phyloP scores from a whole-genome alignment of 2,797 vertebrate genomes.

The Gambelia wislizenii region DNA sequence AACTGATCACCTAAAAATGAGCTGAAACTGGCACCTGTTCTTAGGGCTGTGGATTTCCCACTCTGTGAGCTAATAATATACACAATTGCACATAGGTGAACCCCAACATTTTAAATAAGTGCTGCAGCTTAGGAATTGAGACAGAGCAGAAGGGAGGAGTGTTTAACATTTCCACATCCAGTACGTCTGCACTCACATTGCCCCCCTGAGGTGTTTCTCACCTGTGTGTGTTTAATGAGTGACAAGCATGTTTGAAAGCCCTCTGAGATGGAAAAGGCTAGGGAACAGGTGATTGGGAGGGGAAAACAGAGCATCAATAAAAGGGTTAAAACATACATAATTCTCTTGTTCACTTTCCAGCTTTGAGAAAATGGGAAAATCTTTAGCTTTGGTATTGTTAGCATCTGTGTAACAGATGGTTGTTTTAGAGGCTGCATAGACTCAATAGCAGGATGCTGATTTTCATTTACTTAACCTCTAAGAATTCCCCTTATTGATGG shows the following conservation, averaged over 20 bases:
- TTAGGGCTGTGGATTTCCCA: not conserved
- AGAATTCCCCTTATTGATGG: not conserved
- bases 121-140: not conserved
- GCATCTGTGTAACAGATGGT: constrained; percentile 17
- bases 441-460: not conserved
- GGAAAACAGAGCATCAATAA: not conserved
- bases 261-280: not conserved
- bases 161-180: not conserved
- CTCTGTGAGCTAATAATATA: not conserved
- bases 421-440: not conserved
- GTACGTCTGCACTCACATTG: not conserved
- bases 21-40: not conserved
- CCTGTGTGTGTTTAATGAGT: not conserved
- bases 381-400: not conserved
- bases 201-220: not conserved
- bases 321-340: not conserved
- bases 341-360: not conserved
- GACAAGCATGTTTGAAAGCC: not conserved
- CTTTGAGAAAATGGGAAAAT: not conserved
- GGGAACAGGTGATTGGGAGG: not conserved
- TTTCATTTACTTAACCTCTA: not conserved
- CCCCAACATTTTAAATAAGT: not conserved
- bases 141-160: not conserved
- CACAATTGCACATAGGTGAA: not conserved
- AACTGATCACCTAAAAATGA: too few relatives aligned